Evolutionary conservation across 2,113 vertebrate species (phyloP).

Genomic region (Eptatretus burgeri): DNA sequence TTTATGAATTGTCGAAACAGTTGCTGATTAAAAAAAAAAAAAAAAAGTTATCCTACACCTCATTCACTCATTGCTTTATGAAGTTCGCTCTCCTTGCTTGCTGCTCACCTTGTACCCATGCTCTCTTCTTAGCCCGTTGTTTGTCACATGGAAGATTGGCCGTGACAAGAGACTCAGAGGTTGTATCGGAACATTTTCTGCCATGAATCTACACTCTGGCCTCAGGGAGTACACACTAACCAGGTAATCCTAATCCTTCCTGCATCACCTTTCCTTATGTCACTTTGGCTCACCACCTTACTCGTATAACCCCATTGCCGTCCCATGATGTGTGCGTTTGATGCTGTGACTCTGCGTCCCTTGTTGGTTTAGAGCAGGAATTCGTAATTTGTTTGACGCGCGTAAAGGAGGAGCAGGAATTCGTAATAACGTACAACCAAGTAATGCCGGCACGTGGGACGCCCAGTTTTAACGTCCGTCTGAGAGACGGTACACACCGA

Average conservation of each 20-base stretch:
- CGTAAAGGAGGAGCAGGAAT: too few relatives aligned
- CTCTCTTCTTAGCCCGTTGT: constrained; percentile 57
- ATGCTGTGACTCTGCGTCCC: constrained; percentile 6
- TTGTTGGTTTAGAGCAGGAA: constrained; percentile 13
- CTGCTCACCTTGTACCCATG: background rate
- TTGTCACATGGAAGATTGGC: constrained; percentile 99
- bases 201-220: constrained; percentile 99
- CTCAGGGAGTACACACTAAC: constrained; percentile 99
- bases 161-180: constrained; percentile 96
- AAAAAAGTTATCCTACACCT: too few relatives aligned
- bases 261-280: background rate
- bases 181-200: constrained; percentile 99
- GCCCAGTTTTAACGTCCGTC: too few relatives aligned
- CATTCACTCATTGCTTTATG: too few relatives aligned
- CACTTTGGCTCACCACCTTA: too few relatives aligned
- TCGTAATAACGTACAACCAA: too few relatives aligned
- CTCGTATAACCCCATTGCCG: too few relatives aligned
- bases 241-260: constrained; percentile 35
- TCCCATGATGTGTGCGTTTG: too few relatives aligned
- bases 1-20: too few relatives aligned
- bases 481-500: too few relatives aligned
- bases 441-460: too few relatives aligned
- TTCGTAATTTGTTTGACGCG: constrained; percentile 11
- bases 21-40: too few relatives aligned
- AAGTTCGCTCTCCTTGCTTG: background rate